Evolutionary conservation across 2,888 invertebrate species (phyloP), one percentile per base, ranked within the genome.

Genomic region (Serripes groenlandicus): DNA sequence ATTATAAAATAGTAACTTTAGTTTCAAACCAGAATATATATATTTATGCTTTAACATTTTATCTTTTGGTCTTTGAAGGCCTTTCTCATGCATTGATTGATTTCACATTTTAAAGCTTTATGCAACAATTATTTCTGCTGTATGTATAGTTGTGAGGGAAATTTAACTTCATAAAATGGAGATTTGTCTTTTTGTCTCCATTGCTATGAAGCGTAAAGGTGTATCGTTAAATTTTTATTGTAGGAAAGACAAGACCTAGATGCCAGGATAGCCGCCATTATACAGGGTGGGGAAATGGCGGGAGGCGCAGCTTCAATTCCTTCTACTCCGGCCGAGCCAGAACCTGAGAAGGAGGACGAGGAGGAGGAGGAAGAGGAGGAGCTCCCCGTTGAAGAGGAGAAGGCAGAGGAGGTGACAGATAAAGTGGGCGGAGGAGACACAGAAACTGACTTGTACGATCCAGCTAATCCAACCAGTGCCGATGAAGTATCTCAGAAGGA

Each of bases 251-350:
- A 92, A 66, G 93, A 93, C 68, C 85, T 94, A n/a, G 93, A 94
- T 87, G 94, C 92, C 0, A 83, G 94, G 64, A 94, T 94, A 58
- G 92, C 92, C 9, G 92, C 92, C 74, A 92, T 94, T 68, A 94
- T 94, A 58, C 88, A 91, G 62, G 91, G 91, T 18, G 87, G 78
- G 26, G 88, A 83, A 26, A 68, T 84, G 34, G 28, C 42, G 4
- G 66, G 79, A 68, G 64, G 58, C 30, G 0, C 34, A 21, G 34
- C 37, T 15, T 18, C 23, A 11, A 2, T 15, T 15, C 7, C 66
- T 7, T 21, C 21, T 1, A 56, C 56, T 56, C n/a, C 21, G 23
- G 11, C 11, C 11, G 56, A 56, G 56, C 23, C 56, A 56, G 23
- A n/a, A n/a, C 34, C 62, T 4, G 23, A 5, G 2, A 58, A 58